Percentiles rank a stretch among this genome's conserved stretches.
These are phyloP conservation scores for Drosophila mayri DNA, from an alignment of 1,140 invertebrate genomes.

Conservation along the genomic window DNA sequence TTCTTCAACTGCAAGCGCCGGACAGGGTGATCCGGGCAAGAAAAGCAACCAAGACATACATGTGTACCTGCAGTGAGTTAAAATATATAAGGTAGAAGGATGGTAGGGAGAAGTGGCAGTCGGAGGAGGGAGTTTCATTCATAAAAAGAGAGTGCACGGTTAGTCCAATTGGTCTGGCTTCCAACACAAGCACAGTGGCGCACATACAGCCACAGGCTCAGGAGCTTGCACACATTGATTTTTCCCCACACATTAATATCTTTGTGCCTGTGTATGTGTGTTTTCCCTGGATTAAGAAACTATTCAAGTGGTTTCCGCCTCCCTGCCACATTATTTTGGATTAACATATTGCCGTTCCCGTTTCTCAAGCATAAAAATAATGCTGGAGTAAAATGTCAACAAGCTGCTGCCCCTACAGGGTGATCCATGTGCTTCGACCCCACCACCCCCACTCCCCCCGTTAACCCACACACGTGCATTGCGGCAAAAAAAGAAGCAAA, in stretches of 20 bases:
- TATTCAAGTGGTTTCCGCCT: slow-evolving; percentile 63
- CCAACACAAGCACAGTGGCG: slow-evolving; percentile 13
- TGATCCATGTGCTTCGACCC: slow-evolving; percentile 5
- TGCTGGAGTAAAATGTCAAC: slow-evolving; percentile 45
- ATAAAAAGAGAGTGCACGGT: slow-evolving; percentile 61
- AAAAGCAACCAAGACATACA: slow-evolving; percentile 22
- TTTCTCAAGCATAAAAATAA: slow-evolving; percentile 49
- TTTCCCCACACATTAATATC: slow-evolving; percentile 58
- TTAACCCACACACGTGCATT: slow-evolving; percentile 25
- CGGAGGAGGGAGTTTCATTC: slow-evolving; percentile 64
- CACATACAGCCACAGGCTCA: slow-evolving; percentile 54
- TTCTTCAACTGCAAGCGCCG: slow-evolving; percentile 28
- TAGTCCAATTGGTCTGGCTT: slow-evolving; percentile 58
- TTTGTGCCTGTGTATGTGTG: slow-evolving; percentile 12
- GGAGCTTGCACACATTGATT: slow-evolving; percentile 70
- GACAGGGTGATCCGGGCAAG: slow-evolving; percentile 40
- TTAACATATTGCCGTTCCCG: slow-evolving; percentile 53
- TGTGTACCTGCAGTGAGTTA: slow-evolving; percentile 66
- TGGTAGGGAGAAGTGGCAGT: not conserved
- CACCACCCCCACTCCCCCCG: not conserved
- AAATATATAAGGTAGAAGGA: slow-evolving; percentile 15
- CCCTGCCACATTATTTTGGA: slow-evolving; percentile 48
- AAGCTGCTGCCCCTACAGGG: slow-evolving; percentile 32
- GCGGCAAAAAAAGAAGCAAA: slow-evolving; percentile 30
- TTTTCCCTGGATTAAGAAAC: slow-evolving; percentile 32